Evolutionary conservation across 2,888 invertebrate genomes (phyloP).

Genomic region (Calameuta filiformis): DNA sequence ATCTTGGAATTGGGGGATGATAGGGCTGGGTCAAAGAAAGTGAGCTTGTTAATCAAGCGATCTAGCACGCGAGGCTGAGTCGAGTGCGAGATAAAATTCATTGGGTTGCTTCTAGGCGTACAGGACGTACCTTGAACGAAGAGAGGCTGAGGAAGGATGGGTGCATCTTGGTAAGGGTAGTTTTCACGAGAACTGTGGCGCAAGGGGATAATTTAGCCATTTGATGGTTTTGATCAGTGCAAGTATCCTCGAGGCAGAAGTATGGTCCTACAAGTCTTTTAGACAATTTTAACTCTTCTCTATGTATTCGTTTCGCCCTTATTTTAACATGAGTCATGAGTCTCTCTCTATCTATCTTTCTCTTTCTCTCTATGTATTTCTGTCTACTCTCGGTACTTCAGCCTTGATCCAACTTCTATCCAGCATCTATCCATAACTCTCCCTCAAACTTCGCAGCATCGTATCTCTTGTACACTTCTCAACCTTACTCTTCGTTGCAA

Average conservation of each 20-base stretch:
- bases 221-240: slow-evolving; percentile 31
- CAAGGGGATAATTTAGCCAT: slow-evolving; percentile 35
- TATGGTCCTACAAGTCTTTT: slow-evolving; percentile 23
- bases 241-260: slow-evolving; percentile 26
- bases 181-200: neutral
- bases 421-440: neutral
- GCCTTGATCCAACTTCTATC: too few relatives aligned
- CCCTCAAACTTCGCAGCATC: neutral
- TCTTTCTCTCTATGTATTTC: neutral
- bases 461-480: neutral
- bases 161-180: neutral
- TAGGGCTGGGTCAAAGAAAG: neutral
- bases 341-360: slow-evolving; percentile 8
- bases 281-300: slow-evolving; percentile 26
- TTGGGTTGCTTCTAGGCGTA: neutral
- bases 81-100: neutral
- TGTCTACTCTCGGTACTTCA: too few relatives aligned
- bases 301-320: neutral
- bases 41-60: neutral
- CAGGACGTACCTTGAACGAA: neutral
- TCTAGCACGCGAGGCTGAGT: neutral
- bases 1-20: neutral
- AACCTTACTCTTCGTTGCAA: neutral
- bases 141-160: neutral
- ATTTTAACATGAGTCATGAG: slow-evolving; percentile 5